These are phyloP conservation scores for Cataglyphis hispanica DNA, from an alignment of 1,140 invertebrate genomes.

Conservation along the genomic window DNA sequence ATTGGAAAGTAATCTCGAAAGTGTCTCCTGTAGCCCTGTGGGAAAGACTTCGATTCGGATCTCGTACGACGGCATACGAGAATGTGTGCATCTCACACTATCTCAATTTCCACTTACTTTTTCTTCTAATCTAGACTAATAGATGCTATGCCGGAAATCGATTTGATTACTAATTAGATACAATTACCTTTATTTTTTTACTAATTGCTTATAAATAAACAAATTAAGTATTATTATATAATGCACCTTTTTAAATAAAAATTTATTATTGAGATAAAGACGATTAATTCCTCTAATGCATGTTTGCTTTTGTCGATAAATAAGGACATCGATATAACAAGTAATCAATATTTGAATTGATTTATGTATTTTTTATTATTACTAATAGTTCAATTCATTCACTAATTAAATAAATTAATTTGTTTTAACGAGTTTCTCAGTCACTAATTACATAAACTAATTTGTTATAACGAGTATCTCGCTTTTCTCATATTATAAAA, in stretches of 20 bases:
- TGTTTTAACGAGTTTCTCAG: conserved; percentile 38
- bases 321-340: not conserved
- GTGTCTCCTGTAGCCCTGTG: conserved; percentile 76
- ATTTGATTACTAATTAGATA: conserved; percentile 6
- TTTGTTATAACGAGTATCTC: conserved; percentile 31
- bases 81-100: conserved; percentile 42
- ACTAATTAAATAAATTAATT: conserved; percentile 29
- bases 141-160: not conserved
- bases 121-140: not conserved
- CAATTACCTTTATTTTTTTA: conserved; percentile 14
- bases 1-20: conserved; percentile 81
- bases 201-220: no score
- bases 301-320: not conserved
- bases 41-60: conserved; percentile 73
- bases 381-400: conserved; percentile 10
- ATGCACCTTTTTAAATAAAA: not conserved
- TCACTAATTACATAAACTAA: conserved; percentile 24
- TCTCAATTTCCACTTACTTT: conserved; percentile 38
- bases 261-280: conserved; percentile 7
- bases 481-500: not conserved
- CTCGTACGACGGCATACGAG: conserved; percentile 62
- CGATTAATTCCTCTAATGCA: not conserved
- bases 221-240: no score
- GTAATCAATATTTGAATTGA: conserved; percentile 4
- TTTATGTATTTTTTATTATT: conserved; percentile 13